Conservation (phyloP, 2,888 invertebrate species). For the Dastarcus helophoroides region DNA sequence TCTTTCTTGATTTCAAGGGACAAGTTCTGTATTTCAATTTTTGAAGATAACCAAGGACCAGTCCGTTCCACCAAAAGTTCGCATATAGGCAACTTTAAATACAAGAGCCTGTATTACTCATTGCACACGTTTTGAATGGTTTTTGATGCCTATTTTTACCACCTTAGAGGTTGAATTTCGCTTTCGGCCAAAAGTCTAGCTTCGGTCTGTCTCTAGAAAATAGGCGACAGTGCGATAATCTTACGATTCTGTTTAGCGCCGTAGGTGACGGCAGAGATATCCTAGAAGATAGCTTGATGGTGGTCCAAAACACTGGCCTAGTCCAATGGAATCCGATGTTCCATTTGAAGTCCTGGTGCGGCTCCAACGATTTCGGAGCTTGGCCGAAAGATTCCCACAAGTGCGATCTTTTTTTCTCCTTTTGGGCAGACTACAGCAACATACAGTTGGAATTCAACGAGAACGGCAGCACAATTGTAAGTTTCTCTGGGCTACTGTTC, state of each 20-base stretch:
- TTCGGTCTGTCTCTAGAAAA: too few species aligned
- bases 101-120: too few species aligned
- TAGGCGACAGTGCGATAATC: not conserved
- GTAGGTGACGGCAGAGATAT: constrained; percentile 22
- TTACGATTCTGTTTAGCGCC: constrained; percentile 24
- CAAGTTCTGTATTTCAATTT: too few species aligned
- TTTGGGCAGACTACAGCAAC: constrained; percentile 25
- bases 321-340: constrained; percentile 31
- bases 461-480: constrained; percentile 22
- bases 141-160: too few species aligned
- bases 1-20: too few species aligned
- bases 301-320: constrained; percentile 25
- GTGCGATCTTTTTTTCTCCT: constrained; percentile 33
- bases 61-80: too few species aligned
- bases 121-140: too few species aligned
- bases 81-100: too few species aligned
- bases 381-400: constrained; percentile 37
- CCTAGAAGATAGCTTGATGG: constrained; percentile 24
- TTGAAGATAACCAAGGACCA: too few species aligned
- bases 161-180: too few species aligned
- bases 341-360: constrained; percentile 31
- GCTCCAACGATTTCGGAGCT: constrained; percentile 25
- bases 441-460: constrained; percentile 21
- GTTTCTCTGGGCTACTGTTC: constrained; percentile 3
- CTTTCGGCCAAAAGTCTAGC: too few species aligned